These are phyloP conservation scores for Rhagophthalmus giganteus DNA, from an alignment of 2,888 invertebrate species.

Conservation along the genomic window DNA sequence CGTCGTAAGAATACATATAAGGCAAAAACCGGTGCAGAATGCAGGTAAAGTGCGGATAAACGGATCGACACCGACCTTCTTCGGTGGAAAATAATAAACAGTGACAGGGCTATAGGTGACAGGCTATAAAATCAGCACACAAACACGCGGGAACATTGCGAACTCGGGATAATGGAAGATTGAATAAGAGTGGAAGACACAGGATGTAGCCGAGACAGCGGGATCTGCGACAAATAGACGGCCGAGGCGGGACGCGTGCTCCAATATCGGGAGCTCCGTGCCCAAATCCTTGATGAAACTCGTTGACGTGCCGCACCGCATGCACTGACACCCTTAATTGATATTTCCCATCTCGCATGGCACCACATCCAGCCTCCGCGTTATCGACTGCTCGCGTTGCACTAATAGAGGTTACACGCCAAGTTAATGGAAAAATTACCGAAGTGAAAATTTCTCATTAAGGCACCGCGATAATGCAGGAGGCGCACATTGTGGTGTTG, in stretches of 20 bases:
- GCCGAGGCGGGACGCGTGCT: conserved; percentile 37
- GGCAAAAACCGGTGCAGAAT: not conserved
- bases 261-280: conserved; percentile 33
- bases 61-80: conserved; percentile 27
- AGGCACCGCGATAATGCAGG: conserved; percentile 29
- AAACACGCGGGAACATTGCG: conserved; percentile 38
- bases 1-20: not conserved
- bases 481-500: conserved; percentile 25
- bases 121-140: conserved; percentile 49
- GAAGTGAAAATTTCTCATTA: conserved; percentile 48
- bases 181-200: conserved; percentile 49
- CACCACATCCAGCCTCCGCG: conserved; percentile 16
- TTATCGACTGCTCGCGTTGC: conserved; percentile 25
- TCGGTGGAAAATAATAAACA: conserved; percentile 42
- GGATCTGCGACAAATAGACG: conserved; percentile 46
- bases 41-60: conserved; percentile 29
- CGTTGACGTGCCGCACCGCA: conserved; percentile 32
- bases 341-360: conserved; percentile 33
- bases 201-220: conserved; percentile 40
- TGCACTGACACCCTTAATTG: conserved; percentile 34
- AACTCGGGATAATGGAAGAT: conserved; percentile 50
- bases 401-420: conserved; percentile 42
- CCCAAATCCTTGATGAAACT: conserved; percentile 39
- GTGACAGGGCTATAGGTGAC: conserved; percentile 49
- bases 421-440: conserved; percentile 48